A percentile compares a stretch with the other conserved stretches of the same genome.
Evolutionary conservation across 2,888 invertebrate species (phyloP).

Genomic region (Oeneis ivallda): DNA sequence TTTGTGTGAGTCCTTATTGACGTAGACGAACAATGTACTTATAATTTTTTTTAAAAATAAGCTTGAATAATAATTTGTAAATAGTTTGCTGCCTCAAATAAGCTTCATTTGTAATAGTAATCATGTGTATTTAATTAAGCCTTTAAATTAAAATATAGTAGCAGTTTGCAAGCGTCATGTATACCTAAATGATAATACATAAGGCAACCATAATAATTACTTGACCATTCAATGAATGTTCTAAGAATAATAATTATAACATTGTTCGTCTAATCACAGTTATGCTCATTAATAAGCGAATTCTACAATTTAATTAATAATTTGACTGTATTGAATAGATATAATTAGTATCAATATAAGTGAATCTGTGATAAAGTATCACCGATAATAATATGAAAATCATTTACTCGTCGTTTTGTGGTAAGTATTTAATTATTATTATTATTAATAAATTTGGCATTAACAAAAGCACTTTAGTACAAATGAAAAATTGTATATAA

Average conservation of each 20-base stretch:
- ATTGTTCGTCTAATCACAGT: background rate
- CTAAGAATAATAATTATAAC: too few relatives aligned
- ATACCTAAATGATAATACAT: background rate
- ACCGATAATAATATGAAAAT: constrained; percentile 36
- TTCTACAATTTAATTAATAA: background rate
- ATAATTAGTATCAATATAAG: constrained; percentile 37
- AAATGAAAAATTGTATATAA: constrained; percentile 50
- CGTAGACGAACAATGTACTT: background rate
- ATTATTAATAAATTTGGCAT: constrained; percentile 35
- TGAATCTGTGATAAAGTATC: constrained; percentile 46
- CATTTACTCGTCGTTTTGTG: constrained; percentile 24
- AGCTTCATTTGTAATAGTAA: background rate
- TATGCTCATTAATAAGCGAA: background rate
- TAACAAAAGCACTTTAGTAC: constrained; percentile 71
- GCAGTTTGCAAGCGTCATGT: background rate
- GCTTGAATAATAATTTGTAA: background rate
- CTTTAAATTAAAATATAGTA: background rate
- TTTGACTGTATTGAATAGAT: constrained; percentile 20
- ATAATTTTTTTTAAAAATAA: background rate
- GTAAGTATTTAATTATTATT: constrained; percentile 18
- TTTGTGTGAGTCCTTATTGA: background rate
- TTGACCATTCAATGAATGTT: too few relatives aligned
- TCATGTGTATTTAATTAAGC: background rate
- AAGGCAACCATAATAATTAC: background rate
- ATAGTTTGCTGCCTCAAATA: background rate